Percentiles rank a stretch among this genome's conserved stretches.
Conservation (phyloP, 2,113 vertebrate genomes). For the Cryptomyrus ogoouensis region DNA sequence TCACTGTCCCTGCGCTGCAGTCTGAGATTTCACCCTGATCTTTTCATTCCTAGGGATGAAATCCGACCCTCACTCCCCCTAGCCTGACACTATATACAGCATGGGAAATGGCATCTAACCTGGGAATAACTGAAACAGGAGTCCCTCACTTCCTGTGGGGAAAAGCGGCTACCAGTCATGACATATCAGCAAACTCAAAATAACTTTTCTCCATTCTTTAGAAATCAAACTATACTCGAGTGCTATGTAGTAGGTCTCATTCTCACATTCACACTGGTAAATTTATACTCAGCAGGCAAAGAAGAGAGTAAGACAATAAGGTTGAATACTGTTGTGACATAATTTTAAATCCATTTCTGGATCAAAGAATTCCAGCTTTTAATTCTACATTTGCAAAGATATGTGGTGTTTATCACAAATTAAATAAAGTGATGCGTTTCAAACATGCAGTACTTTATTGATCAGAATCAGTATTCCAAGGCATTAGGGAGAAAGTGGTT, state of each 20-base stretch:
- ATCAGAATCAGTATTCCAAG: background rate
- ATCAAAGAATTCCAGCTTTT: background rate
- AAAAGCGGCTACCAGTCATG: constrained; percentile 1
- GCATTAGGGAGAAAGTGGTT: background rate
- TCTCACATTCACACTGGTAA: background rate
- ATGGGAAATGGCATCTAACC: constrained; percentile 21
- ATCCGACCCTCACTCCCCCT: constrained; percentile 14
- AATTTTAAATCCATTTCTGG: background rate
- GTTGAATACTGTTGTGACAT: background rate
- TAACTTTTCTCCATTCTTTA: background rate
- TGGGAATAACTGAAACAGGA: constrained; percentile 39
- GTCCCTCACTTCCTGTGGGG: constrained; percentile 29
- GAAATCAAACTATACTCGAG: background rate
- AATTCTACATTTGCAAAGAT: background rate
- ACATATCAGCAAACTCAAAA: background rate
- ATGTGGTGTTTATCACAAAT: background rate
- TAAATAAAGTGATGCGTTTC: background rate
- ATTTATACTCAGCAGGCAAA: background rate
- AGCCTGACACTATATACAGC: constrained; percentile 23
- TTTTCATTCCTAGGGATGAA: constrained; percentile 14
- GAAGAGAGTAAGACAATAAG: background rate
- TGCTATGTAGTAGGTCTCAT: background rate
- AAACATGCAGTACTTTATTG: background rate
- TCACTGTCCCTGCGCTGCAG: background rate
- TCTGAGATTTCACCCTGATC: constrained; percentile 6